phyloP scores from a whole-genome alignment of 2,888 invertebrate species.

The Drosophila tripunctata region DNA sequence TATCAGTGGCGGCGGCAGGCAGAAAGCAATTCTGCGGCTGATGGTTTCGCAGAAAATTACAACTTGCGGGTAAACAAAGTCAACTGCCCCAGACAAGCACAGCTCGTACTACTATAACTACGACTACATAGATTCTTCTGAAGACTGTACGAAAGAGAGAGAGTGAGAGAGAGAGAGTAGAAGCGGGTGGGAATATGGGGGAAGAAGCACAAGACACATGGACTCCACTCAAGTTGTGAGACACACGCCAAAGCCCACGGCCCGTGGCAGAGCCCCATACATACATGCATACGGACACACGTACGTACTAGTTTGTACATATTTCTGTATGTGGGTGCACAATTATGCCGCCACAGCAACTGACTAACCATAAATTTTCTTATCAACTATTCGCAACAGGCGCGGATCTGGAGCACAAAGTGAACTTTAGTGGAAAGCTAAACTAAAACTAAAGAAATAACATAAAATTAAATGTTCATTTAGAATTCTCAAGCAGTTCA shows the following conservation, averaged over 20 bases:
- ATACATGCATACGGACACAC: background rate
- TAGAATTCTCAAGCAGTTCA: background rate
- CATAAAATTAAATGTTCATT: background rate
- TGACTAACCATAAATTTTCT: slow-evolving; percentile 74
- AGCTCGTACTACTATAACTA: background rate
- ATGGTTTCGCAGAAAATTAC: slow-evolving; percentile 77
- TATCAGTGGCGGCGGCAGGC: slow-evolving; percentile 60
- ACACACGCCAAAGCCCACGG: slow-evolving; percentile 58
- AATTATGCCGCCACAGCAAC: slow-evolving; percentile 76
- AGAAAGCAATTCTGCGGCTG: slow-evolving; percentile 71
- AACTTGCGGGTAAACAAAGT: slow-evolving; percentile 79
- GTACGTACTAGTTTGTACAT: background rate
- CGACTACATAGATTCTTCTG: slow-evolving; percentile 10
- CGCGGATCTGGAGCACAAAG: slow-evolving; percentile 32
- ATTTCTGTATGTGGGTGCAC: slow-evolving; percentile 69
- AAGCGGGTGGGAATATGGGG: background rate
- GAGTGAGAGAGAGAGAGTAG: background rate
- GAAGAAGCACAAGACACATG: slow-evolving; percentile 25
- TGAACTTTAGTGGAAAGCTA: background rate
- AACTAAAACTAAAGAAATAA: background rate
- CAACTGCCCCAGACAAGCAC: slow-evolving; percentile 41
- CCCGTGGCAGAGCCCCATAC: slow-evolving; percentile 27
- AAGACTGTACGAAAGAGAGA: background rate
- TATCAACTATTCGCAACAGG: slow-evolving; percentile 61
- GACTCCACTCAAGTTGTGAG: slow-evolving; percentile 39